Percentiles rank a stretch among this genome's conserved stretches.
These are phyloP conservation scores for Oophaga pumilio DNA, from an alignment of 2,113 vertebrate species.

Conservation along the genomic window DNA sequence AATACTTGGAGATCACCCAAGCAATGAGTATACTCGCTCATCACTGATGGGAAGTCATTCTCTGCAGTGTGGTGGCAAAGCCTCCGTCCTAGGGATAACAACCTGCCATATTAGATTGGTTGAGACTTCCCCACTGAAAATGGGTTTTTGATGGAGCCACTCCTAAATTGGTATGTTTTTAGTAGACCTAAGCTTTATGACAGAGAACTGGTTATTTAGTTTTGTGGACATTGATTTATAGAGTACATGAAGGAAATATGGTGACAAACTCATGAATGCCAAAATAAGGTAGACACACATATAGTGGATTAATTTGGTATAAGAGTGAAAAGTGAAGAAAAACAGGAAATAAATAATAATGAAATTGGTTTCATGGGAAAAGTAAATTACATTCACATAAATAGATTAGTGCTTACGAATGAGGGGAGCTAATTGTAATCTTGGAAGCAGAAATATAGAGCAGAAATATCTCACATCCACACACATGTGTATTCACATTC, in stretches of 20 bases:
- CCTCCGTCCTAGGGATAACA: background rate
- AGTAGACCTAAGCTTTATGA: background rate
- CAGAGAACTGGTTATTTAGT: background rate
- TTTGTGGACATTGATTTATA: background rate
- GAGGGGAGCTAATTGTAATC: background rate
- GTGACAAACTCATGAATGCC: background rate
- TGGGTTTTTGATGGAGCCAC: background rate
- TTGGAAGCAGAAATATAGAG: background rate
- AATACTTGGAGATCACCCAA: too few relatives aligned
- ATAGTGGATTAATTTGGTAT: background rate
- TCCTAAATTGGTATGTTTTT: background rate
- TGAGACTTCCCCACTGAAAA: background rate
- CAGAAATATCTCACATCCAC: background rate
- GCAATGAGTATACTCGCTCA: too few relatives aligned
- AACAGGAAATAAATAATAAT: background rate
- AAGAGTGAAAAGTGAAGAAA: background rate
- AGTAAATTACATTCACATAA: background rate
- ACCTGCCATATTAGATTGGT: background rate
- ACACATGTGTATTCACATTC: background rate
- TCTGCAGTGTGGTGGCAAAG: too few relatives aligned
- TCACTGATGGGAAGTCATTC: too few relatives aligned
- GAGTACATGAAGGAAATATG: background rate
- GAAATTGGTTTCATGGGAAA: background rate
- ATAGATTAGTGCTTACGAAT: background rate
- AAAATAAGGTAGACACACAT: background rate